Evolutionary conservation across 2,797 vertebrate genomes (phyloP), one percentile per base, ranked within the genome.

Genomic region (Choloepus didactylus): DNA sequence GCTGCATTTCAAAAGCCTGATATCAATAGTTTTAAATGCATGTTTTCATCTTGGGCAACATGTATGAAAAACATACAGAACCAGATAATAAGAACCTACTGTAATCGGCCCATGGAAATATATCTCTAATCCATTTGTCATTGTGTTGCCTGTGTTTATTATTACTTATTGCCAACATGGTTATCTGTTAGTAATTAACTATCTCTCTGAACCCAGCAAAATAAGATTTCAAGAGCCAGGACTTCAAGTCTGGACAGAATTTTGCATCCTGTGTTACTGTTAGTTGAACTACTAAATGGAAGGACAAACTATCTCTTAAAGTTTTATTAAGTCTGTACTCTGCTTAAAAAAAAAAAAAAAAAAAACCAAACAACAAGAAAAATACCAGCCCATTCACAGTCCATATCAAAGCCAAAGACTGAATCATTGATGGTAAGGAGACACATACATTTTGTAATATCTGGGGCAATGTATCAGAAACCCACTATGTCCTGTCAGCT

Each of bases 1-100:
- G 98, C 97, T 98, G 98, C 27, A 56, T 97, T 97, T 97, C 95
- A 59, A 82, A 92, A 89, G 54, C 96, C 96, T 97, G 95, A 97
- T 98, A 97, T 98, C 97, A 98, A 89, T 95, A 91, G 46, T 64
- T 44, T 75, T 94, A 90, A 96, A 92, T 86, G 89, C 44, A 35
- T 46, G 16, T 90, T 97, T 98, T 97, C 96, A 96, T 97, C 95
- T 96, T 88, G 92, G 95, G 90, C 92, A 92, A 96, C 94, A 95
- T 89, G 95, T 96, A 96, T 90, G 94, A 81, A 96, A 98, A 97
- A 96, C 91, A 62, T 80, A 96, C 87, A 88, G 18, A 89, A n/a
- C 11, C 91, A 96, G 72, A 92, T 96, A 96, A 95, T 97, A 96
- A 94, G 73, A 64, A 73, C 8, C 54, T 94, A 80, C 1, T 73